Evolutionary conservation across 2,888 invertebrate species (phyloP).

Genomic region (Cylindroiulus punctatus): DNA sequence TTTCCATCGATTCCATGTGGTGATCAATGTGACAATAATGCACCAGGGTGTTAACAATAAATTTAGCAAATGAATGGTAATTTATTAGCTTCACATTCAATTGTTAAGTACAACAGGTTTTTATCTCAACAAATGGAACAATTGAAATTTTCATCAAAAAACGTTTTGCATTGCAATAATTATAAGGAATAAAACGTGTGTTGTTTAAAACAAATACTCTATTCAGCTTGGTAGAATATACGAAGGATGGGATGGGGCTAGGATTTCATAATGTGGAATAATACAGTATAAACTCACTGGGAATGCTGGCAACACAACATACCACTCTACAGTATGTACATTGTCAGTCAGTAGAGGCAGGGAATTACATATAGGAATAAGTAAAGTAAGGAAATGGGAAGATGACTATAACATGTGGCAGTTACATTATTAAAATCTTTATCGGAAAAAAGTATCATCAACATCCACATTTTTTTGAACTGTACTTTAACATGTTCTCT

Average conservation of each 20-base stretch:
- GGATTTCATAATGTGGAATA: not conserved
- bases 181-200: slow-evolving; percentile 27
- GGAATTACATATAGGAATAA: not conserved
- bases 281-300: slow-evolving; percentile 23
- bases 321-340: slow-evolving; percentile 20
- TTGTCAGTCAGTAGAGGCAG: slow-evolving; percentile 1
- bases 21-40: not conserved
- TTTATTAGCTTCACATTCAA: slow-evolving; percentile 51
- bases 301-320: slow-evolving; percentile 25
- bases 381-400: slow-evolving; percentile 2
- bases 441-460: slow-evolving; percentile 6
- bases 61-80: slow-evolving; percentile 50
- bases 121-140: slow-evolving; percentile 50
- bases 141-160: slow-evolving; percentile 19
- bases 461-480: not conserved
- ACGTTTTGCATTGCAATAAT: slow-evolving; percentile 49
- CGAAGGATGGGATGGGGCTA: not conserved
- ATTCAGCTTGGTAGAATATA: slow-evolving; percentile 20
- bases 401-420: slow-evolving; percentile 49
- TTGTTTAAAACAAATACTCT: slow-evolving; percentile 25
- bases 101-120: slow-evolving; percentile 49
- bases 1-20: not conserved
- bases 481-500: not conserved
- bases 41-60: not conserved
- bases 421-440: slow-evolving; percentile 44